phyloP scores from a whole-genome alignment of 2,113 vertebrate genomes.

The Pholis gunnellus region DNA sequence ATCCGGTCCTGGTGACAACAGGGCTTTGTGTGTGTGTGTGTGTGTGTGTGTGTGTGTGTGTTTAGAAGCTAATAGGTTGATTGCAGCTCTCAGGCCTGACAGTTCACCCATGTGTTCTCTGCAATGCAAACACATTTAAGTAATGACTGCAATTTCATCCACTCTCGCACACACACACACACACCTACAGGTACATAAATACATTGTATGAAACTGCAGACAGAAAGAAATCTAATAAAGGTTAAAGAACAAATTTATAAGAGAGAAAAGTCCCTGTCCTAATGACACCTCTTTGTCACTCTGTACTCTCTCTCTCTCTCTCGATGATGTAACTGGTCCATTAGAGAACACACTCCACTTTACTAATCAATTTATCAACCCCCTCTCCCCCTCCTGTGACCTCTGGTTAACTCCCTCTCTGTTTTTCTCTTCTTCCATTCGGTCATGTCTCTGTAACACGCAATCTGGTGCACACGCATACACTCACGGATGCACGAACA shows the following conservation, averaged over 20 bases:
- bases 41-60: conserved; percentile 31
- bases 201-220: conserved; percentile 2
- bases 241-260: background rate
- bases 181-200: conserved; percentile 14
- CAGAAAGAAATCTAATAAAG: background rate
- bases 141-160: conserved; percentile 52
- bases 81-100: conserved; percentile 55
- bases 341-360: conserved; percentile 65
- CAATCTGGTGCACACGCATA: background rate
- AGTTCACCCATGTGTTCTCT: conserved; percentile 53
- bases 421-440: conserved; percentile 28
- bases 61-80: conserved; percentile 51
- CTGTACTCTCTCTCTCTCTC: background rate
- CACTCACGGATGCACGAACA: background rate
- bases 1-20: background rate
- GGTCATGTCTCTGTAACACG: conserved; percentile 4
- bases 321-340: conserved; percentile 65
- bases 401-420: conserved; percentile 40
- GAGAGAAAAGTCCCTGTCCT: background rate
- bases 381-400: conserved; percentile 5
- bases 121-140: conserved; percentile 59
- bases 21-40: background rate
- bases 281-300: conserved; percentile 18
- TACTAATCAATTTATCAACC: conserved; percentile 72
- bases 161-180: conserved; percentile 15